Evolutionary conservation across 2,888 invertebrate species (phyloP), one percentile per base, ranked within the genome.

Genomic region (Allolobophora icterica): DNA sequence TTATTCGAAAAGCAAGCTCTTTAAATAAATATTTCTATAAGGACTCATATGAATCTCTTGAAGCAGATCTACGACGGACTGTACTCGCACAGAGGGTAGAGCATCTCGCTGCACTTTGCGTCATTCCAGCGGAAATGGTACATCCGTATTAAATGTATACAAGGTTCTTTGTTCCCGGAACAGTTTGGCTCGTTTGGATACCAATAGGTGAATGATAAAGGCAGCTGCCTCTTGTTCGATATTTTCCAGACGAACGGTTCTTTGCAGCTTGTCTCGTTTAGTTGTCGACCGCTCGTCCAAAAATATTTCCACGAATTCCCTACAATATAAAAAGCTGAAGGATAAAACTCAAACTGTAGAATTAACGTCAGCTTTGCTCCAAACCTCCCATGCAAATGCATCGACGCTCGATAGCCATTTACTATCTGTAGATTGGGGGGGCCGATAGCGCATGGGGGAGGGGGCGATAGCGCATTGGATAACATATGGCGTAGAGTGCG

Each of bases 21-120:
- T 71, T n/a, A n/a, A n/a, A n/a, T 11, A 71, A n/a, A 71, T 8
- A 30, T 30, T 71, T 71, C 71, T n/a, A n/a, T n/a, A 71, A 71
- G 6, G 71, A 71, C n/a, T 71, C 8, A 71, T n/a, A n/a, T 6
- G 8, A 71, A 17, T n/a, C 71, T 8, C 71, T 30, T 24, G 52
- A 52, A 52, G 52, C 71, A n/a, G 71, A 71, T n/a, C n/a, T n/a
- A 71, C n/a, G n/a, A n/a, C n/a, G 71, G 71, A 71, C n/a, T n/a
- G n/a, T 30, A 71, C 71, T 71, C 71, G 71, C 71, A 71, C 30
- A 71, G 30, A n/a, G 71, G 71, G 8, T n/a, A 71, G 8, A 71
- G 8, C 71, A 71, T n/a, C 71, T 30, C 13, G 30, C n/a, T n/a
- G n/a, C 71, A 71, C 30, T 13, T 71, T n/a, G n/a, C 6, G n/a